Conservation (phyloP, 2,797 vertebrate genomes). For the Vespertilio murinus region DNA sequence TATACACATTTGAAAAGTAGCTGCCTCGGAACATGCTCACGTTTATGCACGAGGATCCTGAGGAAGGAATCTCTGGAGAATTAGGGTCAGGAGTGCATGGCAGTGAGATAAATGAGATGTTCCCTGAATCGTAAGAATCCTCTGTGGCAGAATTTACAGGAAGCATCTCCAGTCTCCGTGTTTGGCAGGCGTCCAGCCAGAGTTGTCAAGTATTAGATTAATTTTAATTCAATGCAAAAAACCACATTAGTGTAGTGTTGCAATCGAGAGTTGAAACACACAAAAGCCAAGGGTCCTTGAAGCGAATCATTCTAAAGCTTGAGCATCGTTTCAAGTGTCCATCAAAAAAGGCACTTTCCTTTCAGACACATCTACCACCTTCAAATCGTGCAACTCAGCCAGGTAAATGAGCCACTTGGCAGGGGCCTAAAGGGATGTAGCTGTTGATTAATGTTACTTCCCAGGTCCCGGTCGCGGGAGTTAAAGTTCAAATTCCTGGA, state of each 20-base stretch:
- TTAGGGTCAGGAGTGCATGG: constrained; percentile 71
- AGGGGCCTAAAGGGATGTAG: constrained; percentile 38
- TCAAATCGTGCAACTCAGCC: constrained; percentile 22
- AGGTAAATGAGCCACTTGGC: constrained; percentile 50
- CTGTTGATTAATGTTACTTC: neutral
- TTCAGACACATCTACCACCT: constrained; percentile 25
- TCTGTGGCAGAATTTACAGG: constrained; percentile 78
- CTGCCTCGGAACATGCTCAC: constrained; percentile 63
- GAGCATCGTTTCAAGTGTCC: constrained; percentile 65
- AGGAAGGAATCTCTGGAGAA: constrained; percentile 66
- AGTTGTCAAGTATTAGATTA: constrained; percentile 82
- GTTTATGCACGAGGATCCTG: constrained; percentile 67
- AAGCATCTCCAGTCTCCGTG: constrained; percentile 73
- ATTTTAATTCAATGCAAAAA: constrained; percentile 81
- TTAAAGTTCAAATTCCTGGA: constrained; percentile 37
- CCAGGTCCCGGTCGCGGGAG: neutral
- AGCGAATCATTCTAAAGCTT: constrained; percentile 70
- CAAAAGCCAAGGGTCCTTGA: constrained; percentile 77
- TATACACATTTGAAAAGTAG: constrained; percentile 70
- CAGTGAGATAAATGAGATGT: constrained; percentile 78
- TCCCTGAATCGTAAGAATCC: constrained; percentile 79
- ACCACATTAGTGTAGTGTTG: constrained; percentile 75
- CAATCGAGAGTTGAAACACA: constrained; percentile 77
- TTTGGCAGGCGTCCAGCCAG: constrained; percentile 77
- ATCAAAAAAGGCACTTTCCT: constrained; percentile 58